These are phyloP conservation scores for Bombycilla garrulus DNA, from an alignment of 2,113 vertebrate genomes.

Conservation along the genomic window DNA sequence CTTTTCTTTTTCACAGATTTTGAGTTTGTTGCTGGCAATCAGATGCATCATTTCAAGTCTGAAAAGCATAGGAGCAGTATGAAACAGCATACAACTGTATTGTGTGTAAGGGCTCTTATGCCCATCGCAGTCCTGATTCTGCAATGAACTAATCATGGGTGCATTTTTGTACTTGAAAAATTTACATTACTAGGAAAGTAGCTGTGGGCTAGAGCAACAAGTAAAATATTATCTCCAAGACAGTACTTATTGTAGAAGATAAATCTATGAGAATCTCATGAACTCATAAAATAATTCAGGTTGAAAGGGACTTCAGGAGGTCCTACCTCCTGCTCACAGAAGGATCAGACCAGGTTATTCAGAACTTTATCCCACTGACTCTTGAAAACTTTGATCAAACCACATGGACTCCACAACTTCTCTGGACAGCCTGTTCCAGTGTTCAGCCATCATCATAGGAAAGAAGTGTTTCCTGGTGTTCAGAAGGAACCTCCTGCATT, in stretches of 20 bases:
- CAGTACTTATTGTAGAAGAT: not conserved
- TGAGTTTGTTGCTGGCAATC: not conserved
- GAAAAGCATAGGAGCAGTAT: not conserved
- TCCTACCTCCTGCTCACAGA: not conserved
- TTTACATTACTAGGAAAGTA: not conserved
- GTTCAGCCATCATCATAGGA: not conserved
- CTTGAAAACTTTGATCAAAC: not conserved
- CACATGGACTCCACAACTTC: not conserved
- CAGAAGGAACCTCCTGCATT: not conserved
- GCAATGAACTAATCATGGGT: not conserved
- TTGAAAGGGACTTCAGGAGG: not conserved
- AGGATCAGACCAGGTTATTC: not conserved
- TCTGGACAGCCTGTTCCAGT: not conserved
- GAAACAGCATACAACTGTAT: not conserved
- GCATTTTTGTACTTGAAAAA: not conserved
- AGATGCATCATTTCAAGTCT: not conserved
- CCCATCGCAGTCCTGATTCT: not conserved
- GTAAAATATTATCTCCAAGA: not conserved
- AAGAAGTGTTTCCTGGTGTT: not conserved
- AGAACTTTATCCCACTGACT: not conserved
- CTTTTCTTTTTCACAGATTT: not conserved
- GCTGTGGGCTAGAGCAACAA: not conserved
- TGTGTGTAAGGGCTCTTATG: not conserved
- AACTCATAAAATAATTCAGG: not conserved
- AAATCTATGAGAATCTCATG: not conserved